Evolutionary conservation across 2,113 vertebrate genomes (phyloP), one percentile per base, ranked within the genome.

Genomic region (Okapia johnstoni): DNA sequence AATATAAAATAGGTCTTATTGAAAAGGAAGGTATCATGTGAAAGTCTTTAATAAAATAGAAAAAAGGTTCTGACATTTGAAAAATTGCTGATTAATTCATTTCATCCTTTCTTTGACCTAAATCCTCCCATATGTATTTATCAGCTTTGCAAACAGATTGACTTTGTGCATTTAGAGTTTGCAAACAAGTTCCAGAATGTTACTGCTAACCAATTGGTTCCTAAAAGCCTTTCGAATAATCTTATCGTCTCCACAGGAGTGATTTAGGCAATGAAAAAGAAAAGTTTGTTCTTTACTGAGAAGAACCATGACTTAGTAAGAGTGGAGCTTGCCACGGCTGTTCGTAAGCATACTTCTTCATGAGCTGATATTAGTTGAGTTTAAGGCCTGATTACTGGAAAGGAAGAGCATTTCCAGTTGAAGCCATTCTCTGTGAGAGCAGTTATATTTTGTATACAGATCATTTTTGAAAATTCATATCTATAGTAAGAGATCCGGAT

Each of bases 11-110:
- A 88, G 40, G 46, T 60, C 36, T 88, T 40, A 83, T 88, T 95
- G 48, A 94, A 85, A 96, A 93, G 10, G 26, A 87, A 91, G 88
- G 43, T 55, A 0, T 95, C 79, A 58, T 23, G 5, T 96, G n/a
- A 52, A 96, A 96, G 81, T 30, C 60, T 83, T 92, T 92, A 86
- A 85, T 89, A 94, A 90, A 52, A 70, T 52, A 55, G 54, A 36
- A 79, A 93, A 81, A 60, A 52, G 33, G 0, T 46, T 90, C 76
- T 85, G 30, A 52, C 61, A 66, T 97, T 92, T 91, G 5, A 90
- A 52, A 79, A 66, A 40, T 88, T 77, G n/a, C 58, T 40, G 19
- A 57, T 88, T 61, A 70, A 88, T 94, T 85, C 43, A 6, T 88
- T 76, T 88, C 28, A 73, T 25, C 7, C 26, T 93, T 97, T 85